phyloP scores from a whole-genome alignment of 2,113 vertebrate species.

The Bubalus kerabau region DNA sequence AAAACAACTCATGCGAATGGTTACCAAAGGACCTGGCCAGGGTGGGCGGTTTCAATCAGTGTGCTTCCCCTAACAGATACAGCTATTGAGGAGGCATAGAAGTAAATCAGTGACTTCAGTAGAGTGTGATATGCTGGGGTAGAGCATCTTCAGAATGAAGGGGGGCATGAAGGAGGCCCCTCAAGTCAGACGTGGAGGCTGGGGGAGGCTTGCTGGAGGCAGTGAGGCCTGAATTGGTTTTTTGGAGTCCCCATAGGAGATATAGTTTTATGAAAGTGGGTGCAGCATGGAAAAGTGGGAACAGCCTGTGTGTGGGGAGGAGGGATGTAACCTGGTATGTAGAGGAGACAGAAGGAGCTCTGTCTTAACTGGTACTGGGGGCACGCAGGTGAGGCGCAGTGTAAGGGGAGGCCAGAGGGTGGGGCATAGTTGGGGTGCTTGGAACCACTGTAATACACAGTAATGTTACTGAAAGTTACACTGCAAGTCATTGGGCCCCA shows the following conservation, averaged over 20 bases:
- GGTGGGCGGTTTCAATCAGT: no score
- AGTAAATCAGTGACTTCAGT: neutral
- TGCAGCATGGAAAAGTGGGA: neutral
- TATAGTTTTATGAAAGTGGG: neutral
- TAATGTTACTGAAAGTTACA: neutral
- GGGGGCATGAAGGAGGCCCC: neutral
- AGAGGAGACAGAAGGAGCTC: neutral
- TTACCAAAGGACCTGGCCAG: no score
- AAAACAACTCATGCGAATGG: no score
- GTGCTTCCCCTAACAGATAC: no score
- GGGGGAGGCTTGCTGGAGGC: neutral
- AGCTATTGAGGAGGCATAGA: neutral
- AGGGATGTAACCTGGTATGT: neutral
- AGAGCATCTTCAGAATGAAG: no score
- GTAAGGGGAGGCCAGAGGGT: neutral
- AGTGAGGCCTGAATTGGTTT: neutral
- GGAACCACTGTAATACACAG: neutral
- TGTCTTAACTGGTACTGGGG: neutral
- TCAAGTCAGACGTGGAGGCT: neutral
- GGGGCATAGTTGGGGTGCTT: neutral
- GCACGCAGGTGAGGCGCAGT: neutral
- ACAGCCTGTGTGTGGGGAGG: neutral
- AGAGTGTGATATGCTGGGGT: no score
- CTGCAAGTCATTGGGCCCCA: neutral
- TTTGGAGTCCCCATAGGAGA: neutral